Evolutionary conservation across 2,888 invertebrate genomes (phyloP).

Genomic region (Zelleria hepariella): DNA sequence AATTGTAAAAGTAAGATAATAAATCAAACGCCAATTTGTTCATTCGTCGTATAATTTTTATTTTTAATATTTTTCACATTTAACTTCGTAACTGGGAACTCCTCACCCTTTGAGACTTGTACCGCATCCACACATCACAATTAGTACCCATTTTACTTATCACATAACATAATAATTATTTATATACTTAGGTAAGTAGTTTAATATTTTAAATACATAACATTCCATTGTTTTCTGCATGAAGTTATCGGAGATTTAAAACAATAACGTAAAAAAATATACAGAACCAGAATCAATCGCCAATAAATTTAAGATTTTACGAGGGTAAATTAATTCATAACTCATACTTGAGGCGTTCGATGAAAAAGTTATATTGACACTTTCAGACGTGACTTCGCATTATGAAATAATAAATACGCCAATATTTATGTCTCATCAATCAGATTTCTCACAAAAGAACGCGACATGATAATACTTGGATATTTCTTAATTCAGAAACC

Average conservation of each 20-base stretch:
- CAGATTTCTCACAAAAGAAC: too few relatives aligned
- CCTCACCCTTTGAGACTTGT: slow-evolving; percentile 39
- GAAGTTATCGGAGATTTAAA: background rate
- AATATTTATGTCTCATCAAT: too few relatives aligned
- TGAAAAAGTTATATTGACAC: too few relatives aligned
- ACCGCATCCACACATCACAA: slow-evolving; percentile 19
- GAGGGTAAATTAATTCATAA: too few relatives aligned
- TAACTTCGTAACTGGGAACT: slow-evolving; percentile 53
- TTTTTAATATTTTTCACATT: slow-evolving; percentile 12
- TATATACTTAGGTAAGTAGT: background rate
- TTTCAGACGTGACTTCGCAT: too few relatives aligned
- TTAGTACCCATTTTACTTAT: background rate
- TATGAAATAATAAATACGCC: too few relatives aligned
- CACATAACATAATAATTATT: background rate
- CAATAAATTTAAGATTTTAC: too few relatives aligned
- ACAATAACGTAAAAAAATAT: too few relatives aligned
- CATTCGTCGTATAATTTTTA: slow-evolving; percentile 55
- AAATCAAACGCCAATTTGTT: slow-evolving; percentile 26
- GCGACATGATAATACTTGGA: too few relatives aligned
- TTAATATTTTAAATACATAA: background rate
- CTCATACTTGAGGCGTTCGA: too few relatives aligned
- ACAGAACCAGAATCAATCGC: background rate
- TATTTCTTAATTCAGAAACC: too few relatives aligned
- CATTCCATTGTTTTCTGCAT: background rate
- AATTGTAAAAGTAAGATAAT: background rate